Conservation (phyloP, 2,888 invertebrate species). For the Brenthis ino region DNA sequence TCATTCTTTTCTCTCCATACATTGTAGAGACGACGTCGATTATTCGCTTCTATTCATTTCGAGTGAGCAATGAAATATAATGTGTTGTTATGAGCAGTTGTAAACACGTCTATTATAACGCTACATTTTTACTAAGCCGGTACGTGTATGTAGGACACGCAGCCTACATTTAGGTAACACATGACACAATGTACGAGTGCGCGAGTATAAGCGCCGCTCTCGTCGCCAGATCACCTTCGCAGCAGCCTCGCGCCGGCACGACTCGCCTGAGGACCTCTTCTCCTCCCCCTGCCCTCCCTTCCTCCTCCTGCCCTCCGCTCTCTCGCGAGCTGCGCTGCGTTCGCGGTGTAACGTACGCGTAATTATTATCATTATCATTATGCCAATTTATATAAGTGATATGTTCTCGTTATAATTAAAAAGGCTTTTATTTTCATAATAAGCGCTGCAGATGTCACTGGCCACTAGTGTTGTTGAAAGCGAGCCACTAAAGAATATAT, state of each 20-base stretch:
- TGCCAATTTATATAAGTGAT: conserved; percentile 18
- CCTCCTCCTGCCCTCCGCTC: neutral
- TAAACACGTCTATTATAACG: neutral
- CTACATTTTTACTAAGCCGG: neutral
- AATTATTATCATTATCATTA: conserved; percentile 24
- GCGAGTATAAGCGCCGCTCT: conserved; percentile 10
- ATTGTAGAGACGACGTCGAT: conserved; percentile 4
- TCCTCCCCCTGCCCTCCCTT: neutral
- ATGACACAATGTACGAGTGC: neutral
- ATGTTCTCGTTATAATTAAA: conserved; percentile 16
- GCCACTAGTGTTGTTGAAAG: no score
- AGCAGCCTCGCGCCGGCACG: conserved; percentile 24
- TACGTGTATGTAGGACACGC: conserved; percentile 8
- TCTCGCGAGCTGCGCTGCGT: conserved; percentile 21
- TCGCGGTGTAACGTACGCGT: conserved; percentile 20
- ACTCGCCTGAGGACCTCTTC: conserved; percentile 16
- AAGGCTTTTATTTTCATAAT: neutral
- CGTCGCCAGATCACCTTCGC: conserved; percentile 33
- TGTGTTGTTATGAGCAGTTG: conserved; percentile 1
- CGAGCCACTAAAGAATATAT: no score
- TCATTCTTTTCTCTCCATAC: neutral
- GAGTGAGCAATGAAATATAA: conserved; percentile 9
- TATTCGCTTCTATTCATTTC: neutral
- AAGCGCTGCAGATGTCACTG: no score
- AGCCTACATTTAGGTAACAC: conserved; percentile 8